Base-by-base conservation (phyloP, 2,113 vertebrate species). In the Podarcis cretensis region DNA sequence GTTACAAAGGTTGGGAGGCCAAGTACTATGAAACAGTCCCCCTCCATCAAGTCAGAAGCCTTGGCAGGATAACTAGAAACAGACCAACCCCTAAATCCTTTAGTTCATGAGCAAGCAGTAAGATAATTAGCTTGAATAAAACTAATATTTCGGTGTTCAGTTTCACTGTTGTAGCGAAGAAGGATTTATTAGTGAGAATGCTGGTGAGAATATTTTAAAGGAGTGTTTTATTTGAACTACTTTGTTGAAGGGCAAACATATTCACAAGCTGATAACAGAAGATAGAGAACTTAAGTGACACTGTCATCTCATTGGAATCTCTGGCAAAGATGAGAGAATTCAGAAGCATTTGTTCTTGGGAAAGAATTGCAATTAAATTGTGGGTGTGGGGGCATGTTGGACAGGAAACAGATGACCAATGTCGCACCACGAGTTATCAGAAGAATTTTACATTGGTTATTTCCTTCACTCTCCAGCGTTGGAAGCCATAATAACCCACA, bases 61-160 rank as follows among this genome's bases (percentile, higher is more conserved):
- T 97, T 97, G 97, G 97, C 97, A 97, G 96, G 95, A 97, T 98
- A 98, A 98, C 97, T 97, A 97, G 97, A 98, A 98, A 97, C 97
- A 97, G 97, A 97, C 97, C 97, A 96, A 95, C 94, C 30, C 94
- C 94, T 97, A 96, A 97, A 97, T 97, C 96, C 97, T 95, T 95
- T 94, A 94, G 96, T 97, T 97, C 97, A 97, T 82, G 96, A 96
- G 95, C 93, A 96, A 93, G 96, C 96, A 96, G 95, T 96, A 97
- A 97, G 96, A 97, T 97, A 98, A 98, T 98, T 98, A 98, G 96
- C 96, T 96, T 95, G 97, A 97, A 97, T 97, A 97, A 97, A 97
- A 97, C 95, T 97, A 97, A 97, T 97, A 98, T 97, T 97, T 96
- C 94, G 96, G 96, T 97, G 96, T 98, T 97, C 94, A 95, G 94